Evolutionary conservation across 2,888 invertebrate genomes (phyloP).

Genomic region (Crepidodera aurea): DNA sequence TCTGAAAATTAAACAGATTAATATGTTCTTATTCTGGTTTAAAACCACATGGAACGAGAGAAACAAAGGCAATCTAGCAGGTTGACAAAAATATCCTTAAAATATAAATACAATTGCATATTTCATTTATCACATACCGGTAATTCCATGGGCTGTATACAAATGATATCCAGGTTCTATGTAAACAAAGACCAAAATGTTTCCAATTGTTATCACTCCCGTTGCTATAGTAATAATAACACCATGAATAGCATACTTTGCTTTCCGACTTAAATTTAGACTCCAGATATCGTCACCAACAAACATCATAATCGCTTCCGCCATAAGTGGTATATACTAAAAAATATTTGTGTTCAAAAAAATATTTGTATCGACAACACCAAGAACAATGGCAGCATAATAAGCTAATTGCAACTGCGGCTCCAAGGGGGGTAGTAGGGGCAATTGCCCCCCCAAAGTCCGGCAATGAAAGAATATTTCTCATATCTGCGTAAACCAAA

Average conservation of each 20-base stretch:
- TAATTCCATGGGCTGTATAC: conserved; percentile 51
- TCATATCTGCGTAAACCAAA: too few relatives aligned
- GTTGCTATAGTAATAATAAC: conserved; percentile 46
- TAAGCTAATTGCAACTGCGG: not conserved
- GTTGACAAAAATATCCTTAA: too few relatives aligned
- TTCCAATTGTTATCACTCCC: conserved; percentile 46
- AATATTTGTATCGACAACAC: not conserved
- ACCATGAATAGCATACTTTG: conserved; percentile 50
- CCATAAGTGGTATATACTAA: conserved; percentile 53
- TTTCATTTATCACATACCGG: conserved; percentile 52
- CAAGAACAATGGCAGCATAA: not conserved
- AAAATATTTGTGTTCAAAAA: conserved; percentile 34
- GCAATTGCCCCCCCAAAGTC: too few relatives aligned
- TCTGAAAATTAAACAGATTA: too few relatives aligned
- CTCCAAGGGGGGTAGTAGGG: too few relatives aligned
- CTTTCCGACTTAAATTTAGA: conserved; percentile 43
- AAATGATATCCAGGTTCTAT: conserved; percentile 46
- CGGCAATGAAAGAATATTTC: too few relatives aligned
- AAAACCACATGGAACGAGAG: too few relatives aligned
- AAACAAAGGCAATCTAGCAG: too few relatives aligned
- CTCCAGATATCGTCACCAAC: conserved; percentile 52
- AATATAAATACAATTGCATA: too few relatives aligned
- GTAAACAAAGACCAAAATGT: conserved; percentile 45
- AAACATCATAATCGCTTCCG: conserved; percentile 52
- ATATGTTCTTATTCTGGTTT: too few relatives aligned